These are phyloP conservation scores for Electrophaes corylata DNA, from an alignment of 2,888 invertebrate species.

Conservation along the genomic window DNA sequence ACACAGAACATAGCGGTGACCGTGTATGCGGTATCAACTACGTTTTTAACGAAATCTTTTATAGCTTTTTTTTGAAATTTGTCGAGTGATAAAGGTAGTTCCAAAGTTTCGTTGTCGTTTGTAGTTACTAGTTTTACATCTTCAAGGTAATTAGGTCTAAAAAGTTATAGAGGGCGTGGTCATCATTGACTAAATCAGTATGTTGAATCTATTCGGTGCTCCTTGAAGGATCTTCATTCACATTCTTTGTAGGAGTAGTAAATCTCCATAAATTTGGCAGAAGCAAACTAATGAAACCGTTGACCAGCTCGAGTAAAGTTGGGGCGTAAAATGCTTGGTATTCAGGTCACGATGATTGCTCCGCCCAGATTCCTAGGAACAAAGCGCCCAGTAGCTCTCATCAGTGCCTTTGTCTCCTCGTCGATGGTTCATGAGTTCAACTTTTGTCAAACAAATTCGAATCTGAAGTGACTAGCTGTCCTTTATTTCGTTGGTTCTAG, in stretches of 20 bases:
- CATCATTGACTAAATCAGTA: neutral
- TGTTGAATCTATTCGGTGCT: neutral
- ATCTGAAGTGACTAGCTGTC: neutral
- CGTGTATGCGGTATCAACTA: neutral
- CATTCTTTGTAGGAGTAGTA: neutral
- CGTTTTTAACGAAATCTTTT: too few relatives aligned
- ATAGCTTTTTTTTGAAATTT: neutral
- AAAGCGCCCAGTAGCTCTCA: constrained; percentile 51
- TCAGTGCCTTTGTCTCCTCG: constrained; percentile 62
- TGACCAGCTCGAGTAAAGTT: constrained; percentile 38
- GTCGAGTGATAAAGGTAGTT: neutral
- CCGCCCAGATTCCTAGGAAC: constrained; percentile 61
- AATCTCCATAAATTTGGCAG: neutral
- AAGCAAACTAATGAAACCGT: constrained; percentile 28
- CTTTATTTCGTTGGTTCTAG: neutral
- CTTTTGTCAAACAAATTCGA: constrained; percentile 17
- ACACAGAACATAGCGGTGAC: constrained; percentile 11
- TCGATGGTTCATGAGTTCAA: constrained; percentile 34
- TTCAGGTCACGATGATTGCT: constrained; percentile 72
- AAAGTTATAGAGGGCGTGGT: neutral
- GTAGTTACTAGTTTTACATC: neutral
- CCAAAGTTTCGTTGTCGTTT: neutral
- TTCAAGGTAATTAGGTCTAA: neutral
- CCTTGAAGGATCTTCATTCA: neutral
- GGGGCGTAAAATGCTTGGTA: constrained; percentile 53